Conservation (phyloP, 2,888 invertebrate species). For the Xanthia togata region DNA sequence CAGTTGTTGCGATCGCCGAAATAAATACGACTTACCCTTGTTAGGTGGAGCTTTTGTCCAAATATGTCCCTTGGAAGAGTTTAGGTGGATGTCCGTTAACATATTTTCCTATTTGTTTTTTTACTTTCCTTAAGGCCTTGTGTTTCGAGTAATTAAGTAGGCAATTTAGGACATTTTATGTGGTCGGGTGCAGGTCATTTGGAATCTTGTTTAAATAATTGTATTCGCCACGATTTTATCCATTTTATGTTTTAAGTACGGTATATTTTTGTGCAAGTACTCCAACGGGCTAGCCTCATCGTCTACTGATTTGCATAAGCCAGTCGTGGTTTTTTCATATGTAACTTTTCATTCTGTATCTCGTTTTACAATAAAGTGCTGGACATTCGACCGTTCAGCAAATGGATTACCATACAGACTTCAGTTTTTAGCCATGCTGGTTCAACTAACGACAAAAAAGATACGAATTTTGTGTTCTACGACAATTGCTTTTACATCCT, state of each 20-base stretch:
- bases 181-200: constrained; percentile 14
- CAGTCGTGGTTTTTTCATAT: not conserved
- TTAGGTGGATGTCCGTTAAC: constrained; percentile 47
- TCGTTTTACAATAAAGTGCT: constrained; percentile 29
- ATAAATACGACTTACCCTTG: constrained; percentile 69
- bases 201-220: constrained; percentile 18
- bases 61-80: constrained; percentile 64
- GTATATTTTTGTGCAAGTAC: constrained; percentile 2
- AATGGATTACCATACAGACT: constrained; percentile 49
- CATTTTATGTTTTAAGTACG: constrained; percentile 25
- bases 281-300: not conserved
- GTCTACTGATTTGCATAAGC: constrained; percentile 26
- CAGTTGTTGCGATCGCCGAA: constrained; percentile 66
- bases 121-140: constrained; percentile 38
- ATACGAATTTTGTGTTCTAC: constrained; percentile 34
- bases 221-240: constrained; percentile 17
- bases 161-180: constrained; percentile 45
- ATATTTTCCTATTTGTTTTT: constrained; percentile 55
- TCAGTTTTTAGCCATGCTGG: constrained; percentile 41
- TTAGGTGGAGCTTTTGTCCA: constrained; percentile 62
- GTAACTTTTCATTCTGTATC: constrained; percentile 17
- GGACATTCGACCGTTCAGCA: constrained; percentile 18
- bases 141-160: constrained; percentile 51
- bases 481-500: constrained; percentile 40
- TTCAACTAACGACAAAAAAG: constrained; percentile 37